A percentile compares a stretch with the other conserved stretches of the same genome.
phyloP scores from a whole-genome alignment of 2,888 invertebrate species.

The Agrilus mali region DNA sequence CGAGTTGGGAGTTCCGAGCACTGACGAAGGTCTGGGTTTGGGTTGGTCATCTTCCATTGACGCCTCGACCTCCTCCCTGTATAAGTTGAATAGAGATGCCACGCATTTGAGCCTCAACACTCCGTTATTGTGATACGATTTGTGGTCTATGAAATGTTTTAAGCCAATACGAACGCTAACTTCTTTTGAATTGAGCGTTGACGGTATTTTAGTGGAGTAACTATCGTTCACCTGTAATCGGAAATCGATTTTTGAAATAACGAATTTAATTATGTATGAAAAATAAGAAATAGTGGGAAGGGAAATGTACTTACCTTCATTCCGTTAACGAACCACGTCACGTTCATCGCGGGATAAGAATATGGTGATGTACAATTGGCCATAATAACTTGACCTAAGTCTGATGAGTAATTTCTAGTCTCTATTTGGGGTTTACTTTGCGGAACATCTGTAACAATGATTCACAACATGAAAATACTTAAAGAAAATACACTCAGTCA shows the following conservation, averaged over 20 bases:
- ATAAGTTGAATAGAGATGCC: constrained; percentile 55
- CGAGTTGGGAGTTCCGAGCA: constrained; percentile 43
- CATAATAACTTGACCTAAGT: constrained; percentile 52
- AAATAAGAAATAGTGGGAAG: too few relatives aligned
- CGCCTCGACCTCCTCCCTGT: constrained; percentile 48
- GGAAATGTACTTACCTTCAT: constrained; percentile 35
- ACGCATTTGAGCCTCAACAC: constrained; percentile 43
- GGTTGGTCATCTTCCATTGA: constrained; percentile 62
- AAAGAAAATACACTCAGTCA: too few relatives aligned
- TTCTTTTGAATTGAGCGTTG: background rate
- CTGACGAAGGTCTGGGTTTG: constrained; percentile 59
- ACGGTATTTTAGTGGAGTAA: constrained; percentile 12
- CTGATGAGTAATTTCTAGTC: constrained; percentile 56
- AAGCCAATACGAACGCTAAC: background rate
- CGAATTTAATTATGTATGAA: background rate
- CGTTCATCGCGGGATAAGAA: constrained; percentile 54
- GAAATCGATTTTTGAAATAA: constrained; percentile 2
- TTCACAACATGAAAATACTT: too few relatives aligned
- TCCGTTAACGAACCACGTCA: constrained; percentile 59
- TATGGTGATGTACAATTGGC: constrained; percentile 58
- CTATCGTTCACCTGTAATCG: constrained; percentile 24
- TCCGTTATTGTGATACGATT: too few relatives aligned
- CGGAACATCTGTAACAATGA: constrained; percentile 50
- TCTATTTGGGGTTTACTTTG: constrained; percentile 51
- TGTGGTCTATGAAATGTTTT: background rate